Percentiles rank a stretch among this genome's conserved stretches.
These are phyloP conservation scores for Agrilus mali DNA, from an alignment of 2,888 invertebrate genomes.

Conservation along the genomic window DNA sequence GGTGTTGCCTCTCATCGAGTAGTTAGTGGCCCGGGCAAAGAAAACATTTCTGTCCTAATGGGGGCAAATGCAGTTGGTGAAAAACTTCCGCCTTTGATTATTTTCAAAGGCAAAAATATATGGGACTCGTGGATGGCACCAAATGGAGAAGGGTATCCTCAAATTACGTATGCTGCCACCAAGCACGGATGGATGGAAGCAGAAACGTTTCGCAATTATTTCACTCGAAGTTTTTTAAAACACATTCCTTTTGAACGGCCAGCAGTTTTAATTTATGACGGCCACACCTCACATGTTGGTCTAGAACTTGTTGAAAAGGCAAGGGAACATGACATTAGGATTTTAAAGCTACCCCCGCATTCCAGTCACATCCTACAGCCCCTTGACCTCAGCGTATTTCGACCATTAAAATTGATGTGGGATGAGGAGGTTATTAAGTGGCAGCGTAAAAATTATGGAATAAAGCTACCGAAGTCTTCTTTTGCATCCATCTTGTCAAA, in stretches of 20 bases:
- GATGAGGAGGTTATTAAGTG: slow-evolving; percentile 5
- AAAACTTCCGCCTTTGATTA: slow-evolving; percentile 11
- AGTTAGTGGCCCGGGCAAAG: slow-evolving; percentile 7
- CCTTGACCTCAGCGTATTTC: slow-evolving; percentile 18
- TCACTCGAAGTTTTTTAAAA: too few species aligned
- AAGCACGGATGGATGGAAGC: slow-evolving; percentile 19
- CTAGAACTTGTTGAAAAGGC: slow-evolving; percentile 14
- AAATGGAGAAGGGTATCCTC: slow-evolving; percentile 14
- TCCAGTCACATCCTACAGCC: slow-evolving; percentile 19
- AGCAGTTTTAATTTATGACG: slow-evolving; percentile 20
- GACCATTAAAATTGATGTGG: slow-evolving; percentile 12
- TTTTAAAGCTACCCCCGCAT: slow-evolving; percentile 18
- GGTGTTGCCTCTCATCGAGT: slow-evolving; percentile 4
- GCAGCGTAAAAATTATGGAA: slow-evolving; percentile 8
- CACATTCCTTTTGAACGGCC: slow-evolving; percentile 15
- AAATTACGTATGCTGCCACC: slow-evolving; percentile 20
- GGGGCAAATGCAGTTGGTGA: slow-evolving; percentile 9
- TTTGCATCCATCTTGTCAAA: slow-evolving; percentile 2
- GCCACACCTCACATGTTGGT: slow-evolving; percentile 17
- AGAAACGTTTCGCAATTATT: slow-evolving; percentile 17
- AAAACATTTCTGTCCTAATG: slow-evolving; percentile 9
- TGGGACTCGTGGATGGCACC: slow-evolving; percentile 21
- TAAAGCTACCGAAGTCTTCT: slow-evolving; percentile 5
- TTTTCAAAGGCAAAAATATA: slow-evolving; percentile 18
- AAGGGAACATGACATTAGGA: slow-evolving; percentile 12